Percentiles rank a stretch among this genome's conserved stretches.
phyloP scores from a whole-genome alignment of 35 echinoderm and acorn worm genomes.

The Strongylocentrotus purpuratus region DNA sequence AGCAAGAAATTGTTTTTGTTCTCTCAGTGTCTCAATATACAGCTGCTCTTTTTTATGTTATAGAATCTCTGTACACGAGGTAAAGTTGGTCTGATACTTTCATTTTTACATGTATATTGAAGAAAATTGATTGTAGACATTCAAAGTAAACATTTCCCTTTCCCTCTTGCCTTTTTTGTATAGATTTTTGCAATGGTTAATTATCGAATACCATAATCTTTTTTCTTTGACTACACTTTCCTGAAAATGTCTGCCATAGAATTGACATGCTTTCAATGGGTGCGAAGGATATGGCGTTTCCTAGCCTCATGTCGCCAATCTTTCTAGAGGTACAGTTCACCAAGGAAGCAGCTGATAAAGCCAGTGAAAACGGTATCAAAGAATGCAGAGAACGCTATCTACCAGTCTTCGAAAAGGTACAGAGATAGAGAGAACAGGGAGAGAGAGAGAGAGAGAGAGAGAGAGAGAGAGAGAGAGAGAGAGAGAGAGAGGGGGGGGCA shows the following conservation, averaged over 20 bases:
- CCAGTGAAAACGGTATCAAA: not conserved
- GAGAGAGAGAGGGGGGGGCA: too few species aligned
- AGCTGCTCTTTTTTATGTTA: too few species aligned
- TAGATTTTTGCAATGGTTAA: not conserved
- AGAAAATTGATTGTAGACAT: not conserved
- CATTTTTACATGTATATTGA: not conserved
- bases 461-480: too few species aligned
- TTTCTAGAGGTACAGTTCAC: not conserved
- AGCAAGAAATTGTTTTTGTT: too few species aligned
- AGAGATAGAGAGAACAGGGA: not conserved
- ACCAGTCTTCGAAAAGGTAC: constrained; percentile 16
- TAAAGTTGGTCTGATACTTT: not conserved
- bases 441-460: too few species aligned
- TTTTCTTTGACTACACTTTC: not conserved
- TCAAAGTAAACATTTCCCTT: not conserved
- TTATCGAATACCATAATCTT: not conserved
- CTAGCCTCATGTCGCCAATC: not conserved
- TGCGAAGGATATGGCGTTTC: not conserved
- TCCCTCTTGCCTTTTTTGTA: not conserved
- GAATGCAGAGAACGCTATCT: constrained; percentile 10
- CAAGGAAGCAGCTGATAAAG: not conserved
- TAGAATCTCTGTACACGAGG: too few species aligned
- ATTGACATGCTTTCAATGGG: constrained; percentile 11
- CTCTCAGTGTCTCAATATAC: too few species aligned
- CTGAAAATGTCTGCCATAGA: not conserved